A percentile compares a stretch with the other conserved stretches of the same genome.
Conservation (phyloP, 2,888 invertebrate species). For the Idaea aversata region DNA sequence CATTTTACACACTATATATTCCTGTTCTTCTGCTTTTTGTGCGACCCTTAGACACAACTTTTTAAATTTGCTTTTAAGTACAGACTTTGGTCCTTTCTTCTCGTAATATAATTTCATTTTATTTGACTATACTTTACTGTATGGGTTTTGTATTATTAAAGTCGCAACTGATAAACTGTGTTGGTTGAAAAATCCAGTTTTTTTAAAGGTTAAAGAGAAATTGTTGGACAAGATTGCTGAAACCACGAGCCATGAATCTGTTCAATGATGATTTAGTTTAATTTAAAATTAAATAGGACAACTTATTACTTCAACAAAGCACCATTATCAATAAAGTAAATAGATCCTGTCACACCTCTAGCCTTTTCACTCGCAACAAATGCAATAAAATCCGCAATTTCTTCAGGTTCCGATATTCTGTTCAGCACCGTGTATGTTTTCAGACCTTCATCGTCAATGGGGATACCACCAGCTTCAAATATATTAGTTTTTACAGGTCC, state of each 20-base stretch:
- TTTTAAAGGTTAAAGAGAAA: too few relatives aligned
- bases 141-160: too few relatives aligned
- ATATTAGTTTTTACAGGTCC: slow-evolving; percentile 80
- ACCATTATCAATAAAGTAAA: slow-evolving; percentile 32
- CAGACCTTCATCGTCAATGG: slow-evolving; percentile 7
- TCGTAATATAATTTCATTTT: too few relatives aligned
- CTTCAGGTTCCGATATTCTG: slow-evolving; percentile 24
- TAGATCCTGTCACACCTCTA: slow-evolving; percentile 36
- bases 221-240: too few relatives aligned
- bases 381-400: slow-evolving; percentile 40
- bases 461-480: slow-evolving; percentile 7
- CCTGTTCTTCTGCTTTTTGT: neutral
- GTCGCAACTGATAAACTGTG: too few relatives aligned
- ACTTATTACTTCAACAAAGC: slow-evolving; percentile 17
- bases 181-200: too few relatives aligned
- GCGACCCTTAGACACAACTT: too few relatives aligned
- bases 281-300: neutral
- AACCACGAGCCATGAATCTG: too few relatives aligned
- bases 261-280: slow-evolving; percentile 29
- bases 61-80: too few relatives aligned
- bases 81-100: too few relatives aligned
- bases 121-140: too few relatives aligned
- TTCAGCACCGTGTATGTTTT: slow-evolving; percentile 15
- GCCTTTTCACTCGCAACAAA: slow-evolving; percentile 42
- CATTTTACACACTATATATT: neutral